Evolutionary conservation across 1,140 invertebrate genomes (phyloP).

Genomic region (Radopholus similis): DNA sequence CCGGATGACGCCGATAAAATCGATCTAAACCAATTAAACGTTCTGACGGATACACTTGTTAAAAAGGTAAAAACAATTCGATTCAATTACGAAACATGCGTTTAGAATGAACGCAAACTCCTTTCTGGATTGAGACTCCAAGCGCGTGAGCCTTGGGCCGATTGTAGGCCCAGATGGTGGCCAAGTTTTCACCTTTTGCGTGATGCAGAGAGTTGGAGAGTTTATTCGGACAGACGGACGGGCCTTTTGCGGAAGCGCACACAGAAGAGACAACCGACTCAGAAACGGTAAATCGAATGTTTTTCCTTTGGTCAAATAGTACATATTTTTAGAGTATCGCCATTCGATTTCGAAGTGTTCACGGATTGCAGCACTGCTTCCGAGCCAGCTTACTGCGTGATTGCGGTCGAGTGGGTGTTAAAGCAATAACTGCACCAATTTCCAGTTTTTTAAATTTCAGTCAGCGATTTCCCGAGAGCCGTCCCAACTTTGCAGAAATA

Average conservation of each 20-base stretch:
- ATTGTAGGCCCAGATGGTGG: constrained; percentile 6
- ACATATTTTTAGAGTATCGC: background rate
- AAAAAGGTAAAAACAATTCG: background rate
- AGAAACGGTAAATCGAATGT: background rate
- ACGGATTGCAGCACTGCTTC: background rate
- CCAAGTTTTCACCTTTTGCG: background rate
- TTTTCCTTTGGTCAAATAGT: background rate
- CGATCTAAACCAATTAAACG: background rate
- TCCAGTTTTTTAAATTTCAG: constrained; percentile 3
- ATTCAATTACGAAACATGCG: background rate
- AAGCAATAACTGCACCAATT: background rate
- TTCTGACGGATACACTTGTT: background rate
- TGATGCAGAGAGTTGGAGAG: background rate
- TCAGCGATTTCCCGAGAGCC: background rate
- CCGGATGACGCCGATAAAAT: background rate
- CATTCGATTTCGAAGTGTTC: constrained; percentile 6
- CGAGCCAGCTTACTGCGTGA: background rate
- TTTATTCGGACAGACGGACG: background rate
- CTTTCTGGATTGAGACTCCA: background rate
- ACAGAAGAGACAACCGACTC: background rate
- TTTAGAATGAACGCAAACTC: background rate
- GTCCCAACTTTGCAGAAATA: constrained; percentile 2
- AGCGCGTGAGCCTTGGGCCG: background rate
- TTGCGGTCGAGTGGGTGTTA: background rate
- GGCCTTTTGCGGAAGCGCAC: background rate